Evolutionary conservation across 2,113 vertebrate species (phyloP).

Genomic region (Mesembrinibis cayennensis): DNA sequence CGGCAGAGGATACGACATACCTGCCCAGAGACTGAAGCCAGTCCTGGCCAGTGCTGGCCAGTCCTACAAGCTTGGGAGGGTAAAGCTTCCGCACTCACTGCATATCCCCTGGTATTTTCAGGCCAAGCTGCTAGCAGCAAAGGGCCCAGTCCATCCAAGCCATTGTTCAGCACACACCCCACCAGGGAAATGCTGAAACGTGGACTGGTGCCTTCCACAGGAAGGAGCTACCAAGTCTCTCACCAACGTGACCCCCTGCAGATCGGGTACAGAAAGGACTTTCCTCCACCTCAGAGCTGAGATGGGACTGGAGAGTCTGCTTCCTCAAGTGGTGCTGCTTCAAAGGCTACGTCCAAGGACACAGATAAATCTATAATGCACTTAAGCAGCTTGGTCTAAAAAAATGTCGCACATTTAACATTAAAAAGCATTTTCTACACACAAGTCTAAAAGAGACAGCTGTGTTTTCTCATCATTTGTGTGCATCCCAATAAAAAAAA

Average conservation of each 20-base stretch:
- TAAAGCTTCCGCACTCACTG: not conserved
- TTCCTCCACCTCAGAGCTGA: not conserved
- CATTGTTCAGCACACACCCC: not conserved
- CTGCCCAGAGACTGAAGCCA: not conserved
- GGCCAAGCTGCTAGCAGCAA: not conserved
- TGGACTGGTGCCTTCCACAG: not conserved
- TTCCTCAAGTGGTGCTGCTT: not conserved
- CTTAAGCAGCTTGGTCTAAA: not conserved
- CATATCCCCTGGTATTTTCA: not conserved
- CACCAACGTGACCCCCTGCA: not conserved
- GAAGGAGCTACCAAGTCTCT: not conserved
- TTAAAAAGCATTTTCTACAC: not conserved
- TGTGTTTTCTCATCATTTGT: not conserved
- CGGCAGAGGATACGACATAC: not conserved
- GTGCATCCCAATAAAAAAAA: rapidly evolving
- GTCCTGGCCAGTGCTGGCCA: not conserved
- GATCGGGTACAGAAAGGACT: not conserved
- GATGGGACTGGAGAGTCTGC: not conserved
- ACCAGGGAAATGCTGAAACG: not conserved
- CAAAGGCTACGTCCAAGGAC: not conserved
- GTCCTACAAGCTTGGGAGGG: not conserved
- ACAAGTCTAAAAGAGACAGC: not conserved
- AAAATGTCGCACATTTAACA: not conserved
- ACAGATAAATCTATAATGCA: not conserved
- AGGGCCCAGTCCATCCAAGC: not conserved